Base-by-base conservation (phyloP, 92 coral and sea anemone genomes). In the Epizoanthus illoricatus region DNA sequence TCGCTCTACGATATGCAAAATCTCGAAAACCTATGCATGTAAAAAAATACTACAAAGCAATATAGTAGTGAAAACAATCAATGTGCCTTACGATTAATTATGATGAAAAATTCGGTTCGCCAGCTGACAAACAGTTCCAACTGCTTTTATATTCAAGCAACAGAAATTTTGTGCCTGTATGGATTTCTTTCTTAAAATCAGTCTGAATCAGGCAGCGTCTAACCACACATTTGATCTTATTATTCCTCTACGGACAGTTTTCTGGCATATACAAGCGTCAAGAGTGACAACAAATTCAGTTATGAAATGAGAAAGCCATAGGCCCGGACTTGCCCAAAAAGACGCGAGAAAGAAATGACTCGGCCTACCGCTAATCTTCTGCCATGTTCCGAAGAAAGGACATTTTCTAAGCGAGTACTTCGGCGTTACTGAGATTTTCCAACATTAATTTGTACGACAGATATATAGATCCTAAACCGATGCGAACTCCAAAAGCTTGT, bases 311-410 rank as follows among this genome's bases (percentile, higher is more conserved):
- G 63, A 65, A 45, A 52, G 84, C 71, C 85, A 91, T 89, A 23
- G 78, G 97, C 87, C 97, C 81, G 86, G 97, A 80, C 97, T 86
- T 90, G 97, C 86, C 97, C 91, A 42, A 67, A 24, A 60, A 63
- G 70, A 28, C 81, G 55, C 33, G 20, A 78, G 71, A 78, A 78
- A 13, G 69, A 49, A 49, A 49, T 10, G 21, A 19, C 21, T 28
- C 59, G 36, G 12, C 23, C 82, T 78, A 63, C 71, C 82, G 66
- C 61, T 43, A 42, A 62, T 20, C 36, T 43, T 45, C 41, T 11
- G 42, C 82, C 71, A 78, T 64, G 54, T 63, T 24, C 56, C 28
- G 49, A 20, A 19, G 43, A 19, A 78, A 62, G 6, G 8, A 42
- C 7, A 40, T 69, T 76, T 63, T 62, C 64, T 33, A 78, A 63